Conservation (phyloP, 1,140 invertebrate genomes). For the Pantala flavescens region DNA sequence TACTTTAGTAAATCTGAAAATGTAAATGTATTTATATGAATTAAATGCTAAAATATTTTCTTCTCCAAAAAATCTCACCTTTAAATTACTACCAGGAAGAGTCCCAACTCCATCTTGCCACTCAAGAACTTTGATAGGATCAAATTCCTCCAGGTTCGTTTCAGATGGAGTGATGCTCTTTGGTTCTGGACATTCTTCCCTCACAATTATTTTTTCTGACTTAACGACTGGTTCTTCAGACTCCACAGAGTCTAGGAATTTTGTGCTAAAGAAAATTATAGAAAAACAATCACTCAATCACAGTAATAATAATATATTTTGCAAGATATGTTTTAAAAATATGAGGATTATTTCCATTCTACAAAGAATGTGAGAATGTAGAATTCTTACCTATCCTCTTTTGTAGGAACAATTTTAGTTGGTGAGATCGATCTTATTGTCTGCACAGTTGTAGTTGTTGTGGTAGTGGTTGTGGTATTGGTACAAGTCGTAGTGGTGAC, state of each 20-base stretch:
- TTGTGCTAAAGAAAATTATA: no score
- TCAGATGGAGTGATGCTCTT: neutral
- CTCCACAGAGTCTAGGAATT: neutral
- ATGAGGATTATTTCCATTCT: no score
- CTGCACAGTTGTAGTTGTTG: neutral
- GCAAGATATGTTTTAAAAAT: no score
- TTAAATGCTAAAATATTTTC: no score
- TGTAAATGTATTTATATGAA: no score
- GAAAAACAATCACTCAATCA: no score
- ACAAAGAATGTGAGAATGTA: no score
- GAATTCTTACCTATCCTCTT: neutral
- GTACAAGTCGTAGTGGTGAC: neutral
- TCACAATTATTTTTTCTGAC: neutral
- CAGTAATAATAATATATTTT: no score
- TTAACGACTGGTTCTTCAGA: neutral
- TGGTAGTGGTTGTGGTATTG: neutral
- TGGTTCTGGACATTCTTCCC: neutral
- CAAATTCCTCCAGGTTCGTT: conserved; percentile 19
- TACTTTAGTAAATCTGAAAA: no score
- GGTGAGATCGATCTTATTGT: neutral
- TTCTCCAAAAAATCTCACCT: conserved; percentile 34
- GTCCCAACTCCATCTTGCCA: conserved; percentile 73
- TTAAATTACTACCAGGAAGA: conserved; percentile 62
- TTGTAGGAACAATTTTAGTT: neutral
- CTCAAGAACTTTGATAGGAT: conserved; percentile 42